Conservation (phyloP, 2,888 invertebrate species). For the Drosophila hamatofila region DNA sequence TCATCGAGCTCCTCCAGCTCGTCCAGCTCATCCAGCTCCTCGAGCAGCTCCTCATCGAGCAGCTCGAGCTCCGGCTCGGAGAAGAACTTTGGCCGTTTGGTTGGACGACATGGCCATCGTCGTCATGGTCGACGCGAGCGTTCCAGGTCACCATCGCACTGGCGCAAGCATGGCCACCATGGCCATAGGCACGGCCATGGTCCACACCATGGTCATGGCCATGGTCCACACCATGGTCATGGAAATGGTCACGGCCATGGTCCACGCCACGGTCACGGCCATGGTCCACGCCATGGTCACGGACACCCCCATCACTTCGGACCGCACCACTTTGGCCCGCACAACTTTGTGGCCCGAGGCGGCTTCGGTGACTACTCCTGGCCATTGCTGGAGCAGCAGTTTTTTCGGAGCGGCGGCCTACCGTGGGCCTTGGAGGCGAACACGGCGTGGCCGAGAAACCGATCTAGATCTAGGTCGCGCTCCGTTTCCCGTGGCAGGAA, state of each 20-base stretch:
- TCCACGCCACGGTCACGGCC: background rate
- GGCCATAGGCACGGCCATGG: slow-evolving; percentile 9
- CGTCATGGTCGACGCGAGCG: slow-evolving; percentile 29
- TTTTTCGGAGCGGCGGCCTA: slow-evolving; percentile 69
- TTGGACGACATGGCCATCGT: slow-evolving; percentile 32
- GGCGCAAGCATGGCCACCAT: slow-evolving; percentile 39
- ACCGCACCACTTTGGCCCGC: background rate
- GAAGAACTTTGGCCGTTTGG: slow-evolving; percentile 30
- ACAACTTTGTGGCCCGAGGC: slow-evolving; percentile 7
- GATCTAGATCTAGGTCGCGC: slow-evolving; percentile 46
- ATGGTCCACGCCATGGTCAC: background rate
- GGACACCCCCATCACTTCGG: background rate
- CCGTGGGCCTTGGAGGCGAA: slow-evolving; percentile 58
- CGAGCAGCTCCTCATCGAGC: slow-evolving; percentile 47
- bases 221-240: slow-evolving; percentile 11
- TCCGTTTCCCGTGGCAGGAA: slow-evolving; percentile 9
- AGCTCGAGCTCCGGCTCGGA: slow-evolving; percentile 44
- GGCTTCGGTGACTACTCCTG: slow-evolving; percentile 17
- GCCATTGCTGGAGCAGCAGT: slow-evolving; percentile 44
- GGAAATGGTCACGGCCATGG: slow-evolving; percentile 13
- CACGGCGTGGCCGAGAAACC: slow-evolving; percentile 34
- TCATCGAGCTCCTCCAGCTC: slow-evolving; percentile 40
- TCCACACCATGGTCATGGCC: slow-evolving; percentile 4
- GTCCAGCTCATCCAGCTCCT: slow-evolving; percentile 53
- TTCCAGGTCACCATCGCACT: slow-evolving; percentile 33